Evolutionary conservation across 1,140 invertebrate genomes (phyloP).

Genomic region (Triops cancriformis): DNA sequence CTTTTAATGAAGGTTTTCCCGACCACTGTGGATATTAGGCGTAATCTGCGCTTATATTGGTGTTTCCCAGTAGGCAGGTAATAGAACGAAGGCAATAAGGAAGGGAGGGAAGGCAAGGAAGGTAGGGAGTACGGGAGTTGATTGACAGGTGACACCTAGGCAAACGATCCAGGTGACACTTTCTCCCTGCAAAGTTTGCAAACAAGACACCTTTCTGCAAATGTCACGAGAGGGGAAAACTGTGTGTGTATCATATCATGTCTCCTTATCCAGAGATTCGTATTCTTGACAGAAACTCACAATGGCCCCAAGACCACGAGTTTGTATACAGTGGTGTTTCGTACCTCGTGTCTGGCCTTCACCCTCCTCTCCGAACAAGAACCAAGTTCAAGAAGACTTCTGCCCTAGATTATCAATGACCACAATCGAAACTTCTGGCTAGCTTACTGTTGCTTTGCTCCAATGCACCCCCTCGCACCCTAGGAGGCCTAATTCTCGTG

Average conservation of each 20-base stretch:
- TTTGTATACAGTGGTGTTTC: not conserved
- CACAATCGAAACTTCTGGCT: not conserved
- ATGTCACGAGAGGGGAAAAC: not conserved
- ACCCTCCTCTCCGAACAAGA: not conserved
- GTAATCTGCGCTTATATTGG: not conserved
- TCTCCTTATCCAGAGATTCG: not conserved
- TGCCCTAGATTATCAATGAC: not conserved
- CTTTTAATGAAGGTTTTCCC: not conserved
- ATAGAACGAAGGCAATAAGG: not conserved
- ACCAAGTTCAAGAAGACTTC: no score
- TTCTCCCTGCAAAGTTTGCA: not conserved
- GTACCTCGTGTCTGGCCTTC: not conserved
- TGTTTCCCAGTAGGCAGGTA: not conserved
- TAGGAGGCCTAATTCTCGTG: constrained; percentile 5
- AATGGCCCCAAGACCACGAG: not conserved
- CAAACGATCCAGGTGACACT: not conserved
- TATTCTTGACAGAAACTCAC: not conserved
- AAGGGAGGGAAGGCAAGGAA: not conserved
- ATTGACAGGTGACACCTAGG: not conserved
- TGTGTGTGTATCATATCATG: not conserved
- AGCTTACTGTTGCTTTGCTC: not conserved
- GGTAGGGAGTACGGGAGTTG: not conserved
- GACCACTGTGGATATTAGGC: not conserved
- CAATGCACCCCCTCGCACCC: not conserved
- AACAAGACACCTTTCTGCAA: not conserved